Percentiles rank a stretch among this genome's conserved stretches.
These are phyloP conservation scores for Heliconius cydno DNA, from an alignment of 2,888 invertebrate genomes.

Conservation along the genomic window DNA sequence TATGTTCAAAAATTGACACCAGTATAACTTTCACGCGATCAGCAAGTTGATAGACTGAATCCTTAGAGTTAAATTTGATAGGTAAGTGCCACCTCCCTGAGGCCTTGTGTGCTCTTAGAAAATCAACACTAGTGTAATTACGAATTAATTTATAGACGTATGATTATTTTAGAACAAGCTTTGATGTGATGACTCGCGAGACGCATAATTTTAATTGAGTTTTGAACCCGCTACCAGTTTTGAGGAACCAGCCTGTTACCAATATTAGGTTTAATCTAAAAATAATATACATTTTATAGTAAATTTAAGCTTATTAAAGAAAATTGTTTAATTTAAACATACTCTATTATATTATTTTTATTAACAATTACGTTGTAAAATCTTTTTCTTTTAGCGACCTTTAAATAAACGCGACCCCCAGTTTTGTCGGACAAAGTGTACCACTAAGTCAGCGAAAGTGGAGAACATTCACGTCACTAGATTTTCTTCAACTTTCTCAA, in stretches of 20 bases:
- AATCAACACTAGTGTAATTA: slow-evolving; percentile 80
- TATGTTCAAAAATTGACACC: slow-evolving; percentile 12
- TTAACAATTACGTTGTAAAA: not conserved
- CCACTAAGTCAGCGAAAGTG: not conserved
- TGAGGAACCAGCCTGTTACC: not conserved
- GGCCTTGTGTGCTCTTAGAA: slow-evolving; percentile 66
- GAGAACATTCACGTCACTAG: not conserved
- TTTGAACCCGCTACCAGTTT: slow-evolving; percentile 50
- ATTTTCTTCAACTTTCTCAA: not conserved
- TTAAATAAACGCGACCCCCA: not conserved
- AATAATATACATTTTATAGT: not conserved
- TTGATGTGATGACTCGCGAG: slow-evolving; percentile 65
- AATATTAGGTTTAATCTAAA: not conserved
- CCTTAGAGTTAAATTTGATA: slow-evolving; percentile 73
- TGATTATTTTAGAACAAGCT: slow-evolving; percentile 64
- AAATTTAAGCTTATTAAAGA: not conserved
- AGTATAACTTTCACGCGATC: slow-evolving; percentile 57
- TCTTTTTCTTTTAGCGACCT: no score
- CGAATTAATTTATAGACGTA: slow-evolving; percentile 77
- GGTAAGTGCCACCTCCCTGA: slow-evolving; percentile 71
- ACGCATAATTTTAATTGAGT: slow-evolving; percentile 62
- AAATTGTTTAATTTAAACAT: not conserved
- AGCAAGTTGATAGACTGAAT: slow-evolving; percentile 63
- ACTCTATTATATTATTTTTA: not conserved
- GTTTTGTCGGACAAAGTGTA: not conserved